Evolutionary conservation across 2,113 vertebrate genomes (phyloP), one percentile per base, ranked within the genome.

Genomic region (Hemiprocne comata): DNA sequence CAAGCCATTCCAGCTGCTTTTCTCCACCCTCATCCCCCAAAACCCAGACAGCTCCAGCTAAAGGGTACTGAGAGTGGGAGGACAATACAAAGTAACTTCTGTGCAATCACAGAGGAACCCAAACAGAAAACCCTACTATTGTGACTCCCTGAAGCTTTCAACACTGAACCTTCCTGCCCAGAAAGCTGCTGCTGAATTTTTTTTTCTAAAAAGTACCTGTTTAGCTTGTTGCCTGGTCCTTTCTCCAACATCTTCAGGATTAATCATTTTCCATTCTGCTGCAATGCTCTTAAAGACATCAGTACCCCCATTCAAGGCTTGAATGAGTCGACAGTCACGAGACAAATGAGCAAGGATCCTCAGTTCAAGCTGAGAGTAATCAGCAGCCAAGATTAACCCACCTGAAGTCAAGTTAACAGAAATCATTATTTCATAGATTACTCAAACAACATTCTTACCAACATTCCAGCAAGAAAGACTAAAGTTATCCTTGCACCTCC

Each of bases 281-380:
- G 99, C 99, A 19, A 99, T 99, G 96, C 98, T 99, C 94, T 97
- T 98, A 87, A 99, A 99, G 82, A 99, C 99, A 73, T 99, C 99
- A 5, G 98, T 95, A 48, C 98, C 99, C 20, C 96, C 82, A 13
- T 99, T 99, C 72, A 99, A 97, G 46, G 99, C 98, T 96, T 99
- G 97, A 65, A 99, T 98, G 70, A 99, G 99, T 34, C 98, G 98
- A 53, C 53, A 81, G 85, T 99, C 99, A 0, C 95, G 66, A 77
- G 99, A 99, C 54, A 99, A 98, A 92, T 99, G 99, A 96, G 99
- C 99, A 95, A 99, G 97, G 89, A 99, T 98, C 78, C 99, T 98
- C 94, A 99, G 92, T 95, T 99, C 99, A 74, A 99, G 97, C 96
- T 99, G 99, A 90, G 99, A 99, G 85, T 99, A 99, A 98, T 99